Percentiles rank a stretch among this genome's conserved stretches.
Evolutionary conservation across 2,888 invertebrate species (phyloP).

Genomic region (Eilema caniola): DNA sequence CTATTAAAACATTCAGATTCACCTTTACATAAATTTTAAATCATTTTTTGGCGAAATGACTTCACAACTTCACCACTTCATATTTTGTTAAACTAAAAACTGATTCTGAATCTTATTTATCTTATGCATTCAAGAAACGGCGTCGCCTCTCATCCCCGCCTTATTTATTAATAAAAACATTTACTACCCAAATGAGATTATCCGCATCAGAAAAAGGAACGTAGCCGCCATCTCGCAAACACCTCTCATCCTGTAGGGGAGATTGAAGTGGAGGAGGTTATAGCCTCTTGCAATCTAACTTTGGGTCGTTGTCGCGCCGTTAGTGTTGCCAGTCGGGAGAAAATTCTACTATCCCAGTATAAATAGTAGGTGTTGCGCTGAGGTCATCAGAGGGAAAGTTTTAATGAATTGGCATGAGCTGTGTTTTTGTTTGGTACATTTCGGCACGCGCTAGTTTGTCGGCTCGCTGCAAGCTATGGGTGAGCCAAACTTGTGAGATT

Average conservation of each 20-base stretch:
- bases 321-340: conserved; percentile 66
- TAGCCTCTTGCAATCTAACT: conserved; percentile 76
- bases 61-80: conserved; percentile 18
- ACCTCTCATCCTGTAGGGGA: conserved; percentile 58
- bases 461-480: conserved; percentile 54
- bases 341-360: conserved; percentile 60
- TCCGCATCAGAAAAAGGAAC: conserved; percentile 56
- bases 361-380: conserved; percentile 64
- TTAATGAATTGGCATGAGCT: conserved; percentile 76
- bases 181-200: conserved; percentile 60
- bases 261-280: conserved; percentile 61
- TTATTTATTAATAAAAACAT: conserved; percentile 64
- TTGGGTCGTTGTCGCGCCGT: conserved; percentile 74
- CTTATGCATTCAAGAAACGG: conserved; percentile 48
- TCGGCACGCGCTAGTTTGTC: conserved; percentile 52
- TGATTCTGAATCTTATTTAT: conserved; percentile 36
- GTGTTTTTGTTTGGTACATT: conserved; percentile 58
- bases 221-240: conserved; percentile 50
- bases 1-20: too few species aligned
- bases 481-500: conserved; percentile 43
- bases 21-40: background rate
- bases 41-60: background rate
- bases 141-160: conserved; percentile 47
- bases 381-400: conserved; percentile 72
- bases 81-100: conserved; percentile 25